Evolutionary conservation across 2,888 invertebrate species (phyloP), one percentile per base, ranked within the genome.

Genomic region (Xylophagus ater): DNA sequence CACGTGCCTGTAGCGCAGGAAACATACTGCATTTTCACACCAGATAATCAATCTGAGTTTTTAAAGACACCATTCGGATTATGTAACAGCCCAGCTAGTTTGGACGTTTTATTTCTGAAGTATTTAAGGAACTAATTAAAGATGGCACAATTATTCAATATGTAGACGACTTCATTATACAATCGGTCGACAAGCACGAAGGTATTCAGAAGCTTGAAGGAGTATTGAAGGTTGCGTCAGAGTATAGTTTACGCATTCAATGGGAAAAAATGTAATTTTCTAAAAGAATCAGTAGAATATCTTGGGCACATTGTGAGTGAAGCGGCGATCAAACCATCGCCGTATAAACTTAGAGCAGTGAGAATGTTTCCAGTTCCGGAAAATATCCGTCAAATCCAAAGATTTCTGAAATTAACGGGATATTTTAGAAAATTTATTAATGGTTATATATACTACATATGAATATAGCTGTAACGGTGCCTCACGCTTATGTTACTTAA

Each of bases 21-120:
- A n/a, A n/a, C n/a, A n/a, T n/a, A n/a, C n/a, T n/a, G n/a, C 2
- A 43, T 41, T 1, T 53, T 52, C 31, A 52, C 51, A 0, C 51
- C 53, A 0, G 51, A 51, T n/a, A 50, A 49, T 0, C 52, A 52
- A 18, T 54, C 45, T 19, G 51, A 53, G 29, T 53, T 51, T 28
- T 49, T 49, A 4, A 40, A 49, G 4, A 50, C 52, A 49, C 50
- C 51, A 1, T 53, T 53, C 38, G 53, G 52, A 2, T 17, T 53
- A 9, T 44, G 49, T 1, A 53, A 48, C 21, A 49, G 49, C 0
- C 51, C 53, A 1, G 8, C 19, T 13, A 21, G 20, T 33, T 33
- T 33, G 8, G 20, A 4, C 10, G 23, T 8, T 33, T 33, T 14
- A 21, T 33, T 19, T 21, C 20, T n/a, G 37, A 30, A 20, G 32